Conservation (phyloP, 2,797 vertebrate species). For the Coreius guichenoti region DNA sequence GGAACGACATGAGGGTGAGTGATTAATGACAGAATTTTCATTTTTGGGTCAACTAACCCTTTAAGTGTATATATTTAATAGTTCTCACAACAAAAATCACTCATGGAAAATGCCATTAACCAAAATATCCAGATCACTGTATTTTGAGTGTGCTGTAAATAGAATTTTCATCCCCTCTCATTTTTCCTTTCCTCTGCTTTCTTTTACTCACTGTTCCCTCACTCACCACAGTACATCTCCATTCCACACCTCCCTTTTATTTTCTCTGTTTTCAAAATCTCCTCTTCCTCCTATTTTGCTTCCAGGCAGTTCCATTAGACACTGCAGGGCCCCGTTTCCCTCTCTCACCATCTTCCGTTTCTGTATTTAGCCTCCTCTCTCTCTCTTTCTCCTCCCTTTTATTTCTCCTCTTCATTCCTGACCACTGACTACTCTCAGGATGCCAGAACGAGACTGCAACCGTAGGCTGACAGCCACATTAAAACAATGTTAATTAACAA, state of each 20-base stretch:
- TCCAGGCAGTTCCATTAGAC: conserved; percentile 16
- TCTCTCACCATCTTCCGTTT: background rate
- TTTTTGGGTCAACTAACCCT: no score
- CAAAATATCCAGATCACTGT: background rate
- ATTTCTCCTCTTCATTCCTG: background rate
- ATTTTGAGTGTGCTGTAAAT: background rate
- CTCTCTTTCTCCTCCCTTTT: conserved; percentile 1
- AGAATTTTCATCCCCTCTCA: background rate
- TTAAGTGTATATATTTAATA: background rate
- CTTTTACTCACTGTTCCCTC: background rate
- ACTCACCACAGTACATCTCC: background rate
- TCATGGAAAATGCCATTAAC: background rate
- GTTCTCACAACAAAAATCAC: background rate
- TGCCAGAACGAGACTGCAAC: background rate
- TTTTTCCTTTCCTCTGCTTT: background rate
- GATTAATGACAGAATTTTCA: no score
- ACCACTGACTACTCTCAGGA: background rate
- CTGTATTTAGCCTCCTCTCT: conserved; percentile 24
- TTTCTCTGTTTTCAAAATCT: background rate
- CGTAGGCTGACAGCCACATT: conserved; percentile 10
- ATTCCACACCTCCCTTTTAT: background rate
- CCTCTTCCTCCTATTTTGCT: conserved; percentile 19
- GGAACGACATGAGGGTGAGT: no score
- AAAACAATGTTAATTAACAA: conserved; percentile 31
- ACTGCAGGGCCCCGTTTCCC: background rate